A percentile compares a stretch with the other conserved stretches of the same genome.
Evolutionary conservation across 2,888 invertebrate species (phyloP).

Genomic region (Scaptomyza caliginosa): DNA sequence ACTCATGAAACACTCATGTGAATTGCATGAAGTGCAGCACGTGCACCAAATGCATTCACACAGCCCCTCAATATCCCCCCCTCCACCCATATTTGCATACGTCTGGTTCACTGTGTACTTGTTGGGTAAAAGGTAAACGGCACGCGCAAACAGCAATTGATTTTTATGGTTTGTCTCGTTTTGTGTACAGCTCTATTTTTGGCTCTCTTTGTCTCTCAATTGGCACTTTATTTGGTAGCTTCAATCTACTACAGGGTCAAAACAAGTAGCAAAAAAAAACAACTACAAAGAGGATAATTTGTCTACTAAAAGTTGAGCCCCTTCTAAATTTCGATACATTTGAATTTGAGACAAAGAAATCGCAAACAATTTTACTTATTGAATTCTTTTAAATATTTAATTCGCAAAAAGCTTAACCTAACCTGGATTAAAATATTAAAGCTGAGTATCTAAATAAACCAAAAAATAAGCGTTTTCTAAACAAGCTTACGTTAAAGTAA

Average conservation of each 20-base stretch:
- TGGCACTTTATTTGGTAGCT: conserved; percentile 72
- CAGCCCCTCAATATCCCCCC: too few species aligned
- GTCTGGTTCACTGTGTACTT: not conserved
- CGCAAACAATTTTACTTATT: too few species aligned
- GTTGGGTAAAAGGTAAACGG: conserved; percentile 3
- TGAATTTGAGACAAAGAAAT: too few species aligned
- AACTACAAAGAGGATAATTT: not conserved
- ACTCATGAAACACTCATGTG: conserved; percentile 66
- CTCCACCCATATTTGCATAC: not conserved
- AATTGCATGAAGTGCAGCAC: conserved; percentile 73
- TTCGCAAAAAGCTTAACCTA: too few species aligned
- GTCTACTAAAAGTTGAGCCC: not conserved
- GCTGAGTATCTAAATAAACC: too few species aligned
- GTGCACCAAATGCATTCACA: conserved; percentile 48
- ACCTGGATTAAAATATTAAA: too few species aligned
- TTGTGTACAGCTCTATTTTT: conserved; percentile 45
- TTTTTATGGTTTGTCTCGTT: conserved; percentile 63
- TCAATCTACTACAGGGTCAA: too few species aligned
- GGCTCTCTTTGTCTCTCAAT: conserved; percentile 60
- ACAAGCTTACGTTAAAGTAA: not conserved
- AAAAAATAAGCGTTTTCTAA: too few species aligned
- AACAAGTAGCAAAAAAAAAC: conserved; percentile 32
- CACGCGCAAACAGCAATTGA: conserved; percentile 66
- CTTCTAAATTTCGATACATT: too few species aligned
- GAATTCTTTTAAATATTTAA: too few species aligned